Conservation (phyloP, 1,140 invertebrate genomes). For the Trachymyrmex cornetzi region DNA sequence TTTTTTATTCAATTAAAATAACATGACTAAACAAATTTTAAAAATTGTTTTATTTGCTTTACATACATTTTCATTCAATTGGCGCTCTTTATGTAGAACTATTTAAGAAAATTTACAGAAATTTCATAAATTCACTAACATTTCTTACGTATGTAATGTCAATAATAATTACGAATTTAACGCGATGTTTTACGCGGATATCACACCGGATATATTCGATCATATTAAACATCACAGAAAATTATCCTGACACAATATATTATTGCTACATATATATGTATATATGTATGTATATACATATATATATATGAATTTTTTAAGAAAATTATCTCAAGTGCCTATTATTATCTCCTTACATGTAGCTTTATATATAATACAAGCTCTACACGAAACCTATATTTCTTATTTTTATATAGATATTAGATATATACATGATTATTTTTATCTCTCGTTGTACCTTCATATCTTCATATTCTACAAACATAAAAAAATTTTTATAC, state of each 20-base stretch:
- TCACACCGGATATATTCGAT: constrained; percentile 21
- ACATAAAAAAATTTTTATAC: constrained; percentile 70
- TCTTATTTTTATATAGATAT: constrained; percentile 57
- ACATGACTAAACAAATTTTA: constrained; percentile 32
- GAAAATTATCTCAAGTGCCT: constrained; percentile 44
- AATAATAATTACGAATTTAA: constrained; percentile 24
- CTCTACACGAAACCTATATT: constrained; percentile 65
- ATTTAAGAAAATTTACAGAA: constrained; percentile 71
- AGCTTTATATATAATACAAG: constrained; percentile 67
- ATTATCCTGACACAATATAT: constrained; percentile 53
- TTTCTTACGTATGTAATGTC: constrained; percentile 4
- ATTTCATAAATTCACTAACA: constrained; percentile 54
- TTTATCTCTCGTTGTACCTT: constrained; percentile 68
- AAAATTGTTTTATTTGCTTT: constrained; percentile 52
- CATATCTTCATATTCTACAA: constrained; percentile 65
- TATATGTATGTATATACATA: background rate
- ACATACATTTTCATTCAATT: constrained; percentile 50
- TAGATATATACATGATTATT: constrained; percentile 54
- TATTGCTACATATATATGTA: constrained; percentile 32
- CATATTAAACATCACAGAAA: constrained; percentile 61
- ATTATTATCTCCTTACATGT: constrained; percentile 36
- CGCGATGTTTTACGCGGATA: constrained; percentile 15
- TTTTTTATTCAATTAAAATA: background rate
- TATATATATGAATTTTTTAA: constrained; percentile 35
- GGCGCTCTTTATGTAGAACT: background rate